Conservation (phyloP, 2,797 vertebrate species). For the Coregonus ussuriensis region DNA sequence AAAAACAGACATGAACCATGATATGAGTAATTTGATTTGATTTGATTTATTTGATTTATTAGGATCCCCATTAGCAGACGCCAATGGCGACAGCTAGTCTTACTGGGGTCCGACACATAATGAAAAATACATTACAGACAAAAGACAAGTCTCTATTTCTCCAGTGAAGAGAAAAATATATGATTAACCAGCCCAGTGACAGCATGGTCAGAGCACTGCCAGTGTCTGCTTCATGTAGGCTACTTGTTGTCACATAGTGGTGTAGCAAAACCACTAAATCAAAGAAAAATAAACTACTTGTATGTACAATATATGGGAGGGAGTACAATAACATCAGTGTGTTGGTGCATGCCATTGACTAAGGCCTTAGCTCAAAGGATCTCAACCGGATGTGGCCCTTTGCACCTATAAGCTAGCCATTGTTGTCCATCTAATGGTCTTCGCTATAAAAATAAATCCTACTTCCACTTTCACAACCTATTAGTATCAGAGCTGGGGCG, state of each 20-base stretch:
- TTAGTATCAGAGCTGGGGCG: conserved; percentile 41
- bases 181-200: conserved; percentile 46
- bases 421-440: conserved; percentile 40
- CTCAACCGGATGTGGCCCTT: conserved; percentile 46
- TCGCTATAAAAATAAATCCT: conserved; percentile 20
- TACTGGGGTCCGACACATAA: no score
- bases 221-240: neutral
- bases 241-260: conserved; percentile 29
- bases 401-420: conserved; percentile 42
- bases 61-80: no score
- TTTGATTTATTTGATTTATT: no score
- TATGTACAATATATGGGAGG: neutral
- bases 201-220: neutral
- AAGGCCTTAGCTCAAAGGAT: conserved; percentile 16
- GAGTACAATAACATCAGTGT: conserved; percentile 23
- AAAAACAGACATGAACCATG: conserved; percentile 32
- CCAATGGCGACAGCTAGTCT: no score
- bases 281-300: no score
- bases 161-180: conserved; percentile 37
- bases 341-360: conserved; percentile 33
- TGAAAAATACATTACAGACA: no score
- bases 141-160: conserved; percentile 29
- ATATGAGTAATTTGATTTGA: conserved; percentile 10
- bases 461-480: conserved; percentile 47
- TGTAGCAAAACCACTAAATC: conserved; percentile 22